Percentiles rank a stretch among this genome's conserved stretches.
Evolutionary conservation across 1,140 invertebrate genomes (phyloP).

Genomic region (Achatina immaculata): DNA sequence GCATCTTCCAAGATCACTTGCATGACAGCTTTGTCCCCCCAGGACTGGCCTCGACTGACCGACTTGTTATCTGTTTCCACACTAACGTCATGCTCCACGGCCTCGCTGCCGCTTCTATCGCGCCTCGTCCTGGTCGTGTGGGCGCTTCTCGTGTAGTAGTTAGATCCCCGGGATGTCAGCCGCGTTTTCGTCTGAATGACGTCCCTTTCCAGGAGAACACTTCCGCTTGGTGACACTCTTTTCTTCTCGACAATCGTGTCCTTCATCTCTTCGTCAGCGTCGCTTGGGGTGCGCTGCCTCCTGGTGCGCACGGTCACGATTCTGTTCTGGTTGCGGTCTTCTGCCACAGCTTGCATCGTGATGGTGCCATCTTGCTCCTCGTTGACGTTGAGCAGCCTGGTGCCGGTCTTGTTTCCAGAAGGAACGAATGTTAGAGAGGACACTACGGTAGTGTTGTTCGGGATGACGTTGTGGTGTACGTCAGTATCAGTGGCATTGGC

Average conservation of each 20-base stretch:
- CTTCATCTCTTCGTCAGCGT: constrained; percentile 84
- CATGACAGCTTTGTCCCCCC: constrained; percentile 57
- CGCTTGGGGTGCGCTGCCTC: constrained; percentile 73
- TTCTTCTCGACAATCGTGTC: constrained; percentile 73
- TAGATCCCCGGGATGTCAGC: constrained; percentile 60
- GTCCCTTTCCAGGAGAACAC: constrained; percentile 54
- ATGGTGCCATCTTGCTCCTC: constrained; percentile 42
- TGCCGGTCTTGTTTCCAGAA: not conserved
- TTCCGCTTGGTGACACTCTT: constrained; percentile 50
- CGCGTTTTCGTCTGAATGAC: constrained; percentile 56
- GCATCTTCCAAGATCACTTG: constrained; percentile 37
- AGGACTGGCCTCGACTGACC: constrained; percentile 54
- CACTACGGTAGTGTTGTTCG: not conserved
- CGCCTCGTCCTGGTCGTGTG: constrained; percentile 47
- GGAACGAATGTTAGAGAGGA: not conserved
- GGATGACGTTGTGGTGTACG: constrained; percentile 13
- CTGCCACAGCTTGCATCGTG: constrained; percentile 52
- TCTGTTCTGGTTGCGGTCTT: constrained; percentile 50
- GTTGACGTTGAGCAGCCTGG: constrained; percentile 25
- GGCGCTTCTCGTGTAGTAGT: constrained; percentile 55
- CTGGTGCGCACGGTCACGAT: constrained; percentile 69
- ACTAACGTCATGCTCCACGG: constrained; percentile 57
- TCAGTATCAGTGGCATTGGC: not conserved
- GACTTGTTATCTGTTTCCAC: constrained; percentile 59
- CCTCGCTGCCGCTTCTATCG: constrained; percentile 52